phyloP scores from a whole-genome alignment of 2,797 vertebrate species.

The Loris lydekkerianus region DNA sequence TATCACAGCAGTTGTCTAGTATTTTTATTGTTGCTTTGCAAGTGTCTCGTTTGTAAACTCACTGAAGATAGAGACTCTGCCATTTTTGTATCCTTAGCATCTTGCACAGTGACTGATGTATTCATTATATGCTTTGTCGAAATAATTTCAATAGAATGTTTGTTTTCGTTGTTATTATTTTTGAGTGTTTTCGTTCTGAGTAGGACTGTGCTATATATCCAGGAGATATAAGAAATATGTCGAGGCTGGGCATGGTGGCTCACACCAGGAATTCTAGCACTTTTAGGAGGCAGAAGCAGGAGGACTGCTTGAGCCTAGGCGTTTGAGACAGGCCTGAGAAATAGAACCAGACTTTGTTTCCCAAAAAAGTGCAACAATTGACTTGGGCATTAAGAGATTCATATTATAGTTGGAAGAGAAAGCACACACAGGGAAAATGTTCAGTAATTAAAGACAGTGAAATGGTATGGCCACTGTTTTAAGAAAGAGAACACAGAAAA shows the following conservation, averaged over 20 bases:
- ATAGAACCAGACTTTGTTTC: not conserved
- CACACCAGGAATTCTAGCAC: not conserved
- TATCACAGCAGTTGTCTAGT: not conserved
- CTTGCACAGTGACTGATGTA: not conserved
- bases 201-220: not conserved
- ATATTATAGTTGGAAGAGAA: constrained; percentile 14
- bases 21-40: not conserved
- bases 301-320: not conserved
- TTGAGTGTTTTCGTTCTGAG: not conserved
- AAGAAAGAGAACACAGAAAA: constrained; percentile 9
- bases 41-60: not conserved
- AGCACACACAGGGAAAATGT: constrained; percentile 1
- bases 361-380: not conserved
- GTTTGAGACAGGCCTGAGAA: not conserved
- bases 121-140: constrained; percentile 16
- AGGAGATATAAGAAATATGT: not conserved
- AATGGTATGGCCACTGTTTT: not conserved
- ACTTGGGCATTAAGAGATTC: constrained; percentile 29
- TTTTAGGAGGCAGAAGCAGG: not conserved
- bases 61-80: not conserved
- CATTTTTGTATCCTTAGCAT: constrained; percentile 1
- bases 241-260: not conserved
- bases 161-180: constrained; percentile 27
- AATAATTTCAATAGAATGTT: not conserved
- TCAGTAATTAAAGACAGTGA: constrained; percentile 32